Evolutionary conservation across 2,888 invertebrate species (phyloP).

Genomic region (Gymnosoma rotundatum): DNA sequence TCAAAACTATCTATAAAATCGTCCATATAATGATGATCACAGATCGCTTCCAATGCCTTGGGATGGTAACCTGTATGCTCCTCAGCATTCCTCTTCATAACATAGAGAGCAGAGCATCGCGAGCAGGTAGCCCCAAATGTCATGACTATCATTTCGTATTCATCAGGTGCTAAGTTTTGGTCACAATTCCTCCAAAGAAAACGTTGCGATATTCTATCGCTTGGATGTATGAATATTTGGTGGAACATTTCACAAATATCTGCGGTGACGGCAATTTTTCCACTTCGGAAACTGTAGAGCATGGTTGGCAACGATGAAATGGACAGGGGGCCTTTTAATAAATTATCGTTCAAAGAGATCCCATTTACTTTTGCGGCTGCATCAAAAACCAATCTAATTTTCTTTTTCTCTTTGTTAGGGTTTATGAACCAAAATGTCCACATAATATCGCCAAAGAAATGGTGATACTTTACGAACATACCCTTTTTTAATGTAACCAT

Average conservation of each 20-base stretch:
- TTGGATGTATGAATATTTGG: constrained; percentile 71
- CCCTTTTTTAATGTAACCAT: constrained; percentile 8
- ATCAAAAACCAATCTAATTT: constrained; percentile 75
- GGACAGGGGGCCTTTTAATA: constrained; percentile 75
- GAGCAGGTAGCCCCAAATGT: constrained; percentile 65
- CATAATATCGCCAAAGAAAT: too few species aligned
- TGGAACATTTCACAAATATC: constrained; percentile 57
- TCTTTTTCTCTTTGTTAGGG: constrained; percentile 73
- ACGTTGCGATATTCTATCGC: constrained; percentile 52
- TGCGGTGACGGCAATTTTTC: constrained; percentile 7
- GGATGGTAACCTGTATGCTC: constrained; percentile 21
- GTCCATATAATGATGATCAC: constrained; percentile 57
- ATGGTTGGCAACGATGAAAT: constrained; percentile 68
- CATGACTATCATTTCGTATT: constrained; percentile 58
- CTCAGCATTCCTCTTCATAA: constrained; percentile 25
- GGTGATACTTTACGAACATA: constrained; percentile 39
- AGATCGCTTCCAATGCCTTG: constrained; percentile 49
- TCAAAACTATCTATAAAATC: constrained; percentile 63
- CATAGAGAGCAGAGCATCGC: constrained; percentile 47
- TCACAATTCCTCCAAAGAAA: constrained; percentile 59
- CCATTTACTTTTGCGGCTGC: constrained; percentile 75
- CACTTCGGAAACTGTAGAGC: constrained; percentile 10
- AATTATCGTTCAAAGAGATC: constrained; percentile 63
- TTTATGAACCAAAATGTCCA: constrained; percentile 75
- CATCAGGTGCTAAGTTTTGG: constrained; percentile 7